phyloP scores from a whole-genome alignment of 2,888 invertebrate genomes.

The Leucozona laternaria region DNA sequence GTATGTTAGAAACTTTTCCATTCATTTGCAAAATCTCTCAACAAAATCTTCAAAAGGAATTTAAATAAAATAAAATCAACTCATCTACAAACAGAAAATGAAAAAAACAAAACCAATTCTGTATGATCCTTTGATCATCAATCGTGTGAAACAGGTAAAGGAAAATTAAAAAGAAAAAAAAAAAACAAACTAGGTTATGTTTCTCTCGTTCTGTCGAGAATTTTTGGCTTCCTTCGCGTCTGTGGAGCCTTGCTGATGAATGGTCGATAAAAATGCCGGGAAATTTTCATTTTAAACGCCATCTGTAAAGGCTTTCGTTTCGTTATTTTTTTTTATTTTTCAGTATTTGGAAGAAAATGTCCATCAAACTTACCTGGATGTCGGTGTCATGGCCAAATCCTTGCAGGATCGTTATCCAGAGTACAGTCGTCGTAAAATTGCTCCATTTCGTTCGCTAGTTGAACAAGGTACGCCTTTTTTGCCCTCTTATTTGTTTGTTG shows the following conservation, averaged over 20 bases:
- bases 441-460: slow-evolving; percentile 91
- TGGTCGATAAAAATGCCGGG: neutral
- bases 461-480: slow-evolving; percentile 84
- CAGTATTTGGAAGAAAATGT: slow-evolving; percentile 92
- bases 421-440: slow-evolving; percentile 91
- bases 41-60: neutral
- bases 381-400: slow-evolving; percentile 92
- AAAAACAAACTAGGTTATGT: slow-evolving; percentile 77
- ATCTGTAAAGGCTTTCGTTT: neutral
- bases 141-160: slow-evolving; percentile 86
- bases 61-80: slow-evolving; percentile 1
- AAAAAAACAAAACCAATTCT: slow-evolving; percentile 81
- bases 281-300: neutral
- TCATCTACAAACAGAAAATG: slow-evolving; percentile 40
- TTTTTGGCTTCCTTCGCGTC: slow-evolving; percentile 51
- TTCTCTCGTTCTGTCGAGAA: slow-evolving; percentile 12
- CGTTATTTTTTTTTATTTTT: slow-evolving; percentile 77
- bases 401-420: slow-evolving; percentile 90
- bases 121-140: slow-evolving; percentile 86
- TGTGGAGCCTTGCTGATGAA: neutral
- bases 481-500: neutral
- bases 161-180: neutral
- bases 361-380: slow-evolving; percentile 91
- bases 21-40: slow-evolving; percentile 28
- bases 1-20: slow-evolving; percentile 25